Evolutionary conservation across 2,797 vertebrate genomes (phyloP), one percentile per base, ranked within the genome.

Genomic region (Eulemur coronatus): DNA sequence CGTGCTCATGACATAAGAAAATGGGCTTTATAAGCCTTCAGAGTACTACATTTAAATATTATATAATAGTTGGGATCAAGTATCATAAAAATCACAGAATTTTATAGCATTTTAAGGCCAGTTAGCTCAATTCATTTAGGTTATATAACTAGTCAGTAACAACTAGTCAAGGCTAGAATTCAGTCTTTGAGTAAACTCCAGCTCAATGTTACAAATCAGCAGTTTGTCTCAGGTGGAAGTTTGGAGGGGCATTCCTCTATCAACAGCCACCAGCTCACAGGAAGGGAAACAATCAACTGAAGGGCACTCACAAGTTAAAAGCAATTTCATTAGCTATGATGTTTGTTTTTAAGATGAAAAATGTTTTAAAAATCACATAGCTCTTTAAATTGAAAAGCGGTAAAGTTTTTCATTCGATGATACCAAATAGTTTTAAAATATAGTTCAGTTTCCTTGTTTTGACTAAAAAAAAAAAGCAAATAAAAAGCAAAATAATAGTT

Each of bases 271-370:
- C 65, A 18, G 26, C 35, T 63, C 78, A 84, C 4, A 86, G 30
- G 41, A 90, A 80, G 59, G 26, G 82, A 65, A 89, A 52, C 28
- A 72, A 85, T 48, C 38, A 33, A 84, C 5, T 48, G 52, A 90
- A 76, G 81, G 50, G 18, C 41, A 88, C 43, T 85, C 52, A 55
- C 41, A 81, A 86, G 24, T 63, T 63, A 95, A 95, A 91, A 92
- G 30, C 43, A 61, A 80, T 81, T 91, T 85, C 26, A 75, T 63
- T 55, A 82, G 55, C 35, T 73, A 43, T 13, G 43, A 11, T 41
- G 38, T 61, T 90, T 91, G 75, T 55, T 91, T 95, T 88, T 80
- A 94, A 92, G 65, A 89, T 87, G 20, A 84, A n/a, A 93, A 86
- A 20, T 46, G 7, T 48, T 92, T 89, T 84, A 24, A 67, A 94